Conservation (phyloP, 2,888 invertebrate genomes). For the Drosophila nigricruria region DNA sequence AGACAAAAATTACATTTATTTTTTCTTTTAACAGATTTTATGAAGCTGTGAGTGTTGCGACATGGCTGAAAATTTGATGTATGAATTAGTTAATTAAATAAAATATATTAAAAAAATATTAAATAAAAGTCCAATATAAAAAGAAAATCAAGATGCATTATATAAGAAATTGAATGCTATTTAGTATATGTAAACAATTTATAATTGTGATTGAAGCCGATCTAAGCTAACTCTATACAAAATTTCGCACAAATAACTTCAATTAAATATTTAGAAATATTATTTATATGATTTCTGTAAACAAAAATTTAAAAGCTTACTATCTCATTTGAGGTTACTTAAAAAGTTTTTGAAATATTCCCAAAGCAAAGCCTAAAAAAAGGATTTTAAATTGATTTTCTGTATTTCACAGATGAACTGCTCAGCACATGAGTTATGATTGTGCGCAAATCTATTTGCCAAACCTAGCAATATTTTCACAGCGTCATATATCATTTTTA, state of each 20-base stretch:
- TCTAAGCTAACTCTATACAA: background rate
- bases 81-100: background rate
- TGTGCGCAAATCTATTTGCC: constrained; percentile 15
- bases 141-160: too few species aligned
- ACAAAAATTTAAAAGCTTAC: background rate
- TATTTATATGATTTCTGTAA: background rate
- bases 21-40: constrained; percentile 23
- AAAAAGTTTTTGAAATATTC: background rate
- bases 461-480: background rate
- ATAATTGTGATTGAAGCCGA: background rate
- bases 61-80: background rate
- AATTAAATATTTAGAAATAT: background rate
- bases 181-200: background rate
- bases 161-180: background rate
- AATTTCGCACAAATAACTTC: background rate
- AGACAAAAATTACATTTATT: background rate
- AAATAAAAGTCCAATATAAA: background rate
- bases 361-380: background rate
- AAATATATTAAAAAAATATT: background rate
- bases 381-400: background rate
- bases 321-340: background rate
- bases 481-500: constrained; percentile 35
- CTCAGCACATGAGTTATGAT: constrained; percentile 17
- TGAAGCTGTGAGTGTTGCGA: constrained; percentile 3
- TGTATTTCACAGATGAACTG: constrained; percentile 4